A percentile compares a stretch with the other conserved stretches of the same genome.
These are phyloP conservation scores for Malurus splendens DNA, from an alignment of 2,797 vertebrate genomes.

Conservation along the genomic window DNA sequence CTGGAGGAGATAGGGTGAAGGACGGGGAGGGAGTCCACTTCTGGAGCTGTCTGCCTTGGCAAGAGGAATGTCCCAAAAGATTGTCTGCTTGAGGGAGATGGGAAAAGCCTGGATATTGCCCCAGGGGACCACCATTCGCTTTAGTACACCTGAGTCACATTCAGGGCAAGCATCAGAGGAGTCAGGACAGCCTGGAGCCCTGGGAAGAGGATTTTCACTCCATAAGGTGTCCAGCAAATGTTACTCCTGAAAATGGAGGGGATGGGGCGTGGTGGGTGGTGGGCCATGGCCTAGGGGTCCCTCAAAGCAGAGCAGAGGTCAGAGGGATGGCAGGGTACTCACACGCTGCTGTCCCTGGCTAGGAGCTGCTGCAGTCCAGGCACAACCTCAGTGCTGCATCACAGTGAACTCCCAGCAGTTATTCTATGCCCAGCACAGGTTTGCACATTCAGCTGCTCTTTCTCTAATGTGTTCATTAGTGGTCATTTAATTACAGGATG, in stretches of 20 bases:
- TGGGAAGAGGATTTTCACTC: background rate
- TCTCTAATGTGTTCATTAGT: accelerated
- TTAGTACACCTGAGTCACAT: background rate
- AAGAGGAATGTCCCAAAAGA: background rate
- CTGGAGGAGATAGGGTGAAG: background rate
- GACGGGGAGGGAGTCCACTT: accelerated
- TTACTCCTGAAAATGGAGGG: background rate
- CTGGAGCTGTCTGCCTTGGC: background rate
- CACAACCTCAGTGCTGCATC: background rate
- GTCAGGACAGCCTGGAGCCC: background rate
- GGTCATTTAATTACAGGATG: background rate
- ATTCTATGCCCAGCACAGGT: accelerated
- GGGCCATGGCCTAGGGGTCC: no score
- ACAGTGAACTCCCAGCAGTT: background rate
- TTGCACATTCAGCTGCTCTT: background rate
- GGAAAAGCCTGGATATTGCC: background rate
- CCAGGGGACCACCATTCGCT: background rate
- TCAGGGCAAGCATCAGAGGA: background rate
- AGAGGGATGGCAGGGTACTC: background rate
- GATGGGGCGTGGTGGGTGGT: no score
- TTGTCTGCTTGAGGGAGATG: background rate
- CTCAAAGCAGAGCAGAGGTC: background rate
- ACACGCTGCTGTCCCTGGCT: accelerated
- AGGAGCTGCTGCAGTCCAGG: background rate
- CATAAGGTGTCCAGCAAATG: background rate